Evolutionary conservation across 2,113 vertebrate genomes (phyloP), one percentile per base, ranked within the genome.

Genomic region (Phylloscopus whistleri): DNA sequence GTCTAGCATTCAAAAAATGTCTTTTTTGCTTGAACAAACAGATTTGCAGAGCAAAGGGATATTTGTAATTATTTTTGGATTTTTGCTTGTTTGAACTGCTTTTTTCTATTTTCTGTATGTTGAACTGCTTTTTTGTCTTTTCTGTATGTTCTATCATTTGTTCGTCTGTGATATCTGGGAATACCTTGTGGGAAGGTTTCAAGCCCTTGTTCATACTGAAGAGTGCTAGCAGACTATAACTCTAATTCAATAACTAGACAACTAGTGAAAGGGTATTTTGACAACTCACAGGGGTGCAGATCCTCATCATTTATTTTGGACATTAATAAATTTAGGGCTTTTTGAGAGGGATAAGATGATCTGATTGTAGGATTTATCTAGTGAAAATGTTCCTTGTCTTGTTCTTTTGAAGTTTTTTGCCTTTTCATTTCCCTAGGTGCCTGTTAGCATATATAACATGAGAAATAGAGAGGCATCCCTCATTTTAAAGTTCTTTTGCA

Each of bases 91-190:
- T 53, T 94, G 30, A 59, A 41, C 6, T 18, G 15, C 2, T 48
- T 84, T 95, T 95, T 91, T 87, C 17, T 89, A 33, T 89, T 89
- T 96, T 64, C 6, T 77, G 9, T 55, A 31, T n/a, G 43, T 72
- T 76, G 19, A 64, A 41, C 41, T 17, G 14, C 2, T 48, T 81
- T 95, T 95, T 91, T 87, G 14, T 89, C 35, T 89, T 88, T 96
- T 64, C 6, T 77, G 7, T 55, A 31, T 33, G 43, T 72, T 76
- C 44, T 46, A 46, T 46, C 22, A 53, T 95, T 83, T 89, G 43
- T 83, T 73, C 39, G 64, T 31, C 67, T 87, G 41, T 94, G 33
- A 80, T 16, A 70, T 87, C 18, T 87, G 89, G 44, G 26, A 79
- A 58, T 76, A 62, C n/a, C 60, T 84, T 76, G 37, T 56, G 64